These are phyloP conservation scores for Drosophila paramelanica DNA, from an alignment of 2,888 invertebrate species.

Conservation along the genomic window DNA sequence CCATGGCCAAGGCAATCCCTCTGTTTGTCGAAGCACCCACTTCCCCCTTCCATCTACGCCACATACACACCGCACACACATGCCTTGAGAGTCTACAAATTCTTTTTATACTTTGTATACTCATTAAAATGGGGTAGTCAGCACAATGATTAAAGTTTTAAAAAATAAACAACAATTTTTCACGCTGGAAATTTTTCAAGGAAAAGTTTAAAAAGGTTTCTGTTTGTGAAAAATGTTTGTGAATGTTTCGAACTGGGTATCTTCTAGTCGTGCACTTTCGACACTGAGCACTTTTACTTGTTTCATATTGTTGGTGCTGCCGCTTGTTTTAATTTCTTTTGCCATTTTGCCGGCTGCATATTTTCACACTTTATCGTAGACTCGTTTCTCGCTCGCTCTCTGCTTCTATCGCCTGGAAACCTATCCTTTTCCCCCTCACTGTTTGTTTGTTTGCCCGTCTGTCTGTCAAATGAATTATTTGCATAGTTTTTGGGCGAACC, in stretches of 20 bases:
- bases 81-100: slow-evolving; percentile 40
- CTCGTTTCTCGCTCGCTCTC: slow-evolving; percentile 7
- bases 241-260: neutral
- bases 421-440: neutral
- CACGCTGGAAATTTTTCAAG: too few species aligned
- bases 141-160: too few species aligned
- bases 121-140: too few species aligned
- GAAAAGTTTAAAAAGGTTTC: too few species aligned
- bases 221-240: too few species aligned
- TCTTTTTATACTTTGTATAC: neutral
- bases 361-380: slow-evolving; percentile 74
- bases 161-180: too few species aligned
- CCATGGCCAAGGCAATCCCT: slow-evolving; percentile 25
- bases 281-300: slow-evolving; percentile 7
- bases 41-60: slow-evolving; percentile 3
- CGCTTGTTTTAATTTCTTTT: slow-evolving; percentile 77
- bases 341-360: slow-evolving; percentile 67
- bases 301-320: slow-evolving; percentile 17
- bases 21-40: slow-evolving; percentile 6
- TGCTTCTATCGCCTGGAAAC: neutral
- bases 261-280: neutral
- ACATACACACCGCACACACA: slow-evolving; percentile 8
- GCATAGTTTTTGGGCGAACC: slow-evolving; percentile 77
- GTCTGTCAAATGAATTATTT: slow-evolving; percentile 81
- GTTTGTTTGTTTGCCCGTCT: slow-evolving; percentile 52